phyloP scores from a whole-genome alignment of 2,113 vertebrate genomes.

The Pionites leucogaster region DNA sequence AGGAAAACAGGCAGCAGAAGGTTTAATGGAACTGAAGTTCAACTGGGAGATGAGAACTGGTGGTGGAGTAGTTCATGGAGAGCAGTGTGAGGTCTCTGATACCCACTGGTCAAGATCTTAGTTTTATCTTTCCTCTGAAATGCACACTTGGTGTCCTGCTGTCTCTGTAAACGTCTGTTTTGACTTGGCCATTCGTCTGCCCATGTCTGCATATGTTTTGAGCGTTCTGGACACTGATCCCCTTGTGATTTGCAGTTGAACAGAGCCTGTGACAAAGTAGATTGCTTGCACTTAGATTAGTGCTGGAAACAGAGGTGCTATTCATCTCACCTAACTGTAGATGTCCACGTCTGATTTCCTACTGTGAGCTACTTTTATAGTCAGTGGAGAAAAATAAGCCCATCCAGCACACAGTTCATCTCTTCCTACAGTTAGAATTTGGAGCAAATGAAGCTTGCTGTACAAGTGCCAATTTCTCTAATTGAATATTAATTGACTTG shows the following conservation, averaged over 20 bases:
- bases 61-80: not conserved
- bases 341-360: not conserved
- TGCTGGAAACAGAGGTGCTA: not conserved
- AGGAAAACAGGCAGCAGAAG: not conserved
- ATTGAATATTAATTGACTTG: not conserved
- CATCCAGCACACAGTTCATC: not conserved
- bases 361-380: not conserved
- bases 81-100: not conserved
- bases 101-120: not conserved
- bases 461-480: not conserved
- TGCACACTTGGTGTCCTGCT: not conserved
- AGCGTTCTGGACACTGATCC: not conserved
- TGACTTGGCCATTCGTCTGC: not conserved
- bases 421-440: not conserved
- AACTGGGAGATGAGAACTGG: fast-evolving
- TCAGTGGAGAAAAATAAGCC: not conserved
- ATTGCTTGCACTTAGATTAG: not conserved
- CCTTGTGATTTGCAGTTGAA: not conserved
- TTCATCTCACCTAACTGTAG: not conserved
- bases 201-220: fast-evolving
- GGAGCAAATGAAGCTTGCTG: not conserved
- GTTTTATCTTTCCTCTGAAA: not conserved
- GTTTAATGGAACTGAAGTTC: not conserved
- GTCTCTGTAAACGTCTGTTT: not conserved
- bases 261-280: not conserved